Evolutionary conservation across 1,140 invertebrate species (phyloP).

Genomic region (Aphelinus atriplicis): DNA sequence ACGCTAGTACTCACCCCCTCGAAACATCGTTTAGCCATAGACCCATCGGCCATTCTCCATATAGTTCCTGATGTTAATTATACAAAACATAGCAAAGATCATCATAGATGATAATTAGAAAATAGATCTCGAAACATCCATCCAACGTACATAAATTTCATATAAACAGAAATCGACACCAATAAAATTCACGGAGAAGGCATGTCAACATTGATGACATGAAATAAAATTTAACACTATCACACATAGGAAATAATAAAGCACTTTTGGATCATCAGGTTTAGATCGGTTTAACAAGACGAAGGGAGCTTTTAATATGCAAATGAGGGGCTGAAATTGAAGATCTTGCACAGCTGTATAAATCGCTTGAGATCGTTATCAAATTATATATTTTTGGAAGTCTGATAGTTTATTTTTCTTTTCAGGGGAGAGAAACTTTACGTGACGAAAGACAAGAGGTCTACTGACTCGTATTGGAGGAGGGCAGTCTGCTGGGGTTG

Average conservation of each 20-base stretch:
- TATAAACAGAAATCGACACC: constrained; percentile 16
- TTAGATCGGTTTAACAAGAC: constrained; percentile 38
- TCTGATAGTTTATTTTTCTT: constrained; percentile 47
- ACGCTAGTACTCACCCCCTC: constrained; percentile 40
- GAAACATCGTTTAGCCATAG: constrained; percentile 38
- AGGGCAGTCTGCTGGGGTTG: constrained; percentile 75
- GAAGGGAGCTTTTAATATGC: constrained; percentile 48
- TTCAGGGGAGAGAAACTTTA: constrained; percentile 83
- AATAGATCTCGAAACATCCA: not conserved
- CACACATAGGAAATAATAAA: constrained; percentile 33
- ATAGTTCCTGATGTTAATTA: constrained; percentile 12
- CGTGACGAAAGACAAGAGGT: constrained; percentile 81
- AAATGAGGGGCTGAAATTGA: constrained; percentile 45
- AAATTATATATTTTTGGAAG: constrained; percentile 1
- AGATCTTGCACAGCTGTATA: constrained; percentile 52
- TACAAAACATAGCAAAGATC: constrained; percentile 5
- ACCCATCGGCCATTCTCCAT: not conserved
- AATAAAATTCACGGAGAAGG: constrained; percentile 14
- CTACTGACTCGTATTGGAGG: constrained; percentile 73
- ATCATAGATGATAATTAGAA: constrained; percentile 19
- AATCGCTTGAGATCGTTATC: constrained; percentile 47
- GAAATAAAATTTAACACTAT: constrained; percentile 33
- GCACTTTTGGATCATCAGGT: constrained; percentile 38
- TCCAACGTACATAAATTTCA: constrained; percentile 4
- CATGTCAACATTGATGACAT: constrained; percentile 31